Base-by-base conservation (phyloP, 1,140 invertebrate genomes). In the Drosophila grimshawi region DNA sequence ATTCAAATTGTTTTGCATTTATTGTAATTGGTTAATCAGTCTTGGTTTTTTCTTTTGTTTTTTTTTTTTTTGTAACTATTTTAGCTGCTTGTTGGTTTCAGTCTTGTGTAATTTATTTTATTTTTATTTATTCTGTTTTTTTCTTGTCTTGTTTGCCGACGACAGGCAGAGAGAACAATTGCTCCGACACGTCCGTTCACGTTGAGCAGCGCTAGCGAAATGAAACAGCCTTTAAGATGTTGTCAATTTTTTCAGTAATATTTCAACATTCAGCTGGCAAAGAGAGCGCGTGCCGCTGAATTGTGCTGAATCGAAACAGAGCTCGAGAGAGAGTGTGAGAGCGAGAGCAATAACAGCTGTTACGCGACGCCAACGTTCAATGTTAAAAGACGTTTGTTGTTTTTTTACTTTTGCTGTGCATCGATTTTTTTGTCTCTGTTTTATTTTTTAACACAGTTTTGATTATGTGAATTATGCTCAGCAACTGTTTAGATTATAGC, bases 11-110 rank as follows among this genome's bases (percentile, higher is more conserved):
- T 73, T 77, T 73, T 80, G 32, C 59, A 29, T 74, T 68, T 88
- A 81, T 78, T 80, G 83, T 86, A n/a, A 78, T 77, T 82, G 46
- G 29, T 86, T 89, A 82, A 78, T 89, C 81, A 88, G 85, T 88
- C 86, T 89, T 88, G 19, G 41, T 71, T 59, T 60, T 49, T 75
- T 49, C 33, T 56, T 35, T 46, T 55, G 29, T 67, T 19, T 49
- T 71, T 59, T 60, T 49, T 75, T 49, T 48, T 56, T 35, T 46
- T 55, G 29, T 67, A 51, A 83, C 63, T 88, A 74, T 78, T 78
- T 76, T 43, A 73, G 77, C 83, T 88, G 82, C 82, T 57, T 65
- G 56, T 70, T 66, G 62, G 67, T 76, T 68, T 74, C 43, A 74
- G 43, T 80, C 70, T 76, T 83, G 63, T 80, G 77, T 53, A 68